phyloP scores from a whole-genome alignment of 53 echinoderm and acorn worm genomes.

The Paelopatides confundens region DNA sequence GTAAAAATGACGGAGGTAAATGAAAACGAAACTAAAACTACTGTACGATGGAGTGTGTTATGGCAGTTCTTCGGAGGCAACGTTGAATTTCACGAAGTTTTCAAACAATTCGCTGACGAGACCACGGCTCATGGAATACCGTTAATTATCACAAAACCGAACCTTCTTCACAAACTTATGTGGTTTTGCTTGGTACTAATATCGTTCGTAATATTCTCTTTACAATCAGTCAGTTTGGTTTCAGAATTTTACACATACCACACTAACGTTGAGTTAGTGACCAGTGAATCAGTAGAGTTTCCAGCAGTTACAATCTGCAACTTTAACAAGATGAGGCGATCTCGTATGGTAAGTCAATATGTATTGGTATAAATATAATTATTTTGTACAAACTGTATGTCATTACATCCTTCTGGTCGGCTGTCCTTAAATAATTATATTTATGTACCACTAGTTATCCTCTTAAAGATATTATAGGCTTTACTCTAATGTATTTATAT shows the following conservation, averaged over 20 bases:
- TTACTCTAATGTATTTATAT: too few species aligned
- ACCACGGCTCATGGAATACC: conserved; percentile 90
- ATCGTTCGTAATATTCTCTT: conserved; percentile 48
- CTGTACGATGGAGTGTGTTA: too few species aligned
- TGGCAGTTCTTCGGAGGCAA: background rate
- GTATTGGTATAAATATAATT: too few species aligned
- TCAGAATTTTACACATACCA: conserved; percentile 63
- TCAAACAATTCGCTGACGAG: conserved; percentile 70
- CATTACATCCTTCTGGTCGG: too few species aligned
- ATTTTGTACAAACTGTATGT: too few species aligned
- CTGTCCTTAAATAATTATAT: too few species aligned
- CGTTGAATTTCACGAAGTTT: conserved; percentile 27
- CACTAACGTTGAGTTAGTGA: conserved; percentile 75
- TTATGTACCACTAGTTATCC: too few species aligned
- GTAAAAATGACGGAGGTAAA: too few species aligned
- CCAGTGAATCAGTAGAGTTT: conserved; percentile 60
- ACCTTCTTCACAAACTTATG: conserved; percentile 55
- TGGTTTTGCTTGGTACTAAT: conserved; percentile 65
- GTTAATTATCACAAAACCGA: conserved; percentile 53
- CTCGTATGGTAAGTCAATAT: conserved; percentile 27
- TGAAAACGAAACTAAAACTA: too few species aligned
- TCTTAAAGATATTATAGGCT: too few species aligned
- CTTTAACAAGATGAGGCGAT: conserved; percentile 70
- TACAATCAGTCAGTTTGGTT: conserved; percentile 56
- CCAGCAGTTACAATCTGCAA: conserved; percentile 88